Evolutionary conservation across 2,888 invertebrate genomes (phyloP), one percentile per base, ranked within the genome.

Genomic region (Capitulum mitella): DNA sequence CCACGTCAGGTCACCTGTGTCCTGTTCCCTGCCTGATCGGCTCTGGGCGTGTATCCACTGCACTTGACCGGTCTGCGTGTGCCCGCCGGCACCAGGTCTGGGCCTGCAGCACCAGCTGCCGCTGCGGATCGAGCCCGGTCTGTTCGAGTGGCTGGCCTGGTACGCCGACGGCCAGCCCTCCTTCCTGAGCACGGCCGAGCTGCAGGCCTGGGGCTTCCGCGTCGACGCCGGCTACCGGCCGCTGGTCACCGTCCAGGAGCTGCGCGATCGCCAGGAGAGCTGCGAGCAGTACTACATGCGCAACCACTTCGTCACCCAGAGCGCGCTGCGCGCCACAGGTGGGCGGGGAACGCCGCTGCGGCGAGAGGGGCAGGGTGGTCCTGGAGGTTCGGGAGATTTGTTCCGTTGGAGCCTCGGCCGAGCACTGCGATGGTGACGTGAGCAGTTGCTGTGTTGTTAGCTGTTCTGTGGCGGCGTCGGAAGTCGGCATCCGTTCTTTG

Each of bases 81-180:
- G 26, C 3, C 61, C 3, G 16, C 37, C 22, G 37, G 6, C 79
- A n/a, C n/a, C n/a, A 80, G 81, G 81, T 43, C 34, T 82, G 64
- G 70, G 70, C 37, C 37, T 22, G 37, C 70, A 70, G 37, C 70
- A 70, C 3, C 70, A 37, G 8, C 85, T 92, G 51, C 89, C 90
- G 82, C 90, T 95, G 43, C 89, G 89, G 83, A 88, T 98, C 29
- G 98, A 98, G 84, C 95, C 96, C 0, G 95, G 94, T 0, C 87
- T 98, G 64, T 98, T 97, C 86, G 98, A 98, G 86, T 98, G 93
- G 93, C 89, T 95, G 84, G 90, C 91, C 51, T 97, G 97, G 97
- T 94, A 96, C 85, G 89, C 90, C 0, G 92, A 92, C 80, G 91
- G 91, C 0, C 86, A 90, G 83, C 94, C 93, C 5, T 89, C 90